Evolutionary conservation across 2,888 invertebrate species (phyloP).

Genomic region (Brachycybe producta): DNA sequence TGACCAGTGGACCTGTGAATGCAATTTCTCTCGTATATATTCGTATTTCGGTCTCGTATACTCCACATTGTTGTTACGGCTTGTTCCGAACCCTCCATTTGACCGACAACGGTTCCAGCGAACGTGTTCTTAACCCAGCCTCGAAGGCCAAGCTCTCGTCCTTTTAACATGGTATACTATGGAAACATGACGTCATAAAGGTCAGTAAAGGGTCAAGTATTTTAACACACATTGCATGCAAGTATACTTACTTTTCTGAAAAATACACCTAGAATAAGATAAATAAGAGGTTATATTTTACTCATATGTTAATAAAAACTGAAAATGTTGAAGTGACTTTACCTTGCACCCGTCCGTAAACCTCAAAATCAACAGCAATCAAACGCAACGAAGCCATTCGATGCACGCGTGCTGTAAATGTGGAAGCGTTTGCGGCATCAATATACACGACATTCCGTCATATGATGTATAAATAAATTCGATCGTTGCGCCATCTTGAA

Average conservation of each 20-base stretch:
- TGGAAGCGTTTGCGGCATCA: too few relatives aligned
- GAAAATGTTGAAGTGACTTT: too few relatives aligned
- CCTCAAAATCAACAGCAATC: slow-evolving; percentile 11
- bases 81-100: slow-evolving; percentile 10
- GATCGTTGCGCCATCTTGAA: too few relatives aligned
- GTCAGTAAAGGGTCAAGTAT: not conserved
- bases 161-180: slow-evolving; percentile 8
- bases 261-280: slow-evolving; percentile 11
- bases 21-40: not conserved
- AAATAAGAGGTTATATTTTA: not conserved
- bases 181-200: not conserved
- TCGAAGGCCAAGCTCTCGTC: slow-evolving; percentile 3
- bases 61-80: slow-evolving; percentile 2
- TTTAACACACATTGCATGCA: not conserved
- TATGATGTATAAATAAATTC: too few relatives aligned
- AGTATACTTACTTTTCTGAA: slow-evolving; percentile 12
- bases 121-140: slow-evolving; percentile 14
- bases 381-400: too few relatives aligned
- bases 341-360: slow-evolving; percentile 16
- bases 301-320: not conserved
- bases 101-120: slow-evolving; percentile 7
- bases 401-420: too few relatives aligned
- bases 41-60: not conserved
- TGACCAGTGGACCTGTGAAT: not conserved
- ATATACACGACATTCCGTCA: too few relatives aligned